phyloP scores from a whole-genome alignment of 2,113 vertebrate genomes.

The Salvelinus fontinalis region DNA sequence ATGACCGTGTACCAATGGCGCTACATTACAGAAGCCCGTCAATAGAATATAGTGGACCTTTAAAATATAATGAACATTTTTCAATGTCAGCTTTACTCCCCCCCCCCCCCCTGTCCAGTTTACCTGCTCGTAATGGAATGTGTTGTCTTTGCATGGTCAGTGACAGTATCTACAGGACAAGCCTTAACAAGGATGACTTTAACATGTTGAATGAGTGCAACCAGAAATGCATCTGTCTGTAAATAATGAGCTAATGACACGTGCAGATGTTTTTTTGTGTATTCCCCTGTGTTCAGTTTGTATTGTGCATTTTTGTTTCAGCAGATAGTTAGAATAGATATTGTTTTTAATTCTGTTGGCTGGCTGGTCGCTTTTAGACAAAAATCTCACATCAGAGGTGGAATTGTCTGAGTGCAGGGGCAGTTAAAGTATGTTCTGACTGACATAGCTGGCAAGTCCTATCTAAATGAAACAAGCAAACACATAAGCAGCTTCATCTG shows the following conservation, averaged over 20 bases:
- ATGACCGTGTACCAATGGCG: slow-evolving; percentile 15
- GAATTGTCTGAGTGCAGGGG: slow-evolving; percentile 15
- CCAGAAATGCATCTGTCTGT: slow-evolving; percentile 36
- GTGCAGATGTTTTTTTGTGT: slow-evolving; percentile 36
- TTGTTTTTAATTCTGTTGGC: slow-evolving; percentile 34
- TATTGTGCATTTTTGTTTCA: slow-evolving; percentile 63
- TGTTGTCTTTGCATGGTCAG: slow-evolving; percentile 72
- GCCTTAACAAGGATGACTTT: slow-evolving; percentile 61
- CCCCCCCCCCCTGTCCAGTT: slow-evolving; percentile 38
- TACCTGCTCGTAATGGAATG: slow-evolving; percentile 68
- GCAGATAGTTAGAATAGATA: slow-evolving; percentile 21
- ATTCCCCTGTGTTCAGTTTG: slow-evolving; percentile 35
- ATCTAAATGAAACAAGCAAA: slow-evolving; percentile 54
- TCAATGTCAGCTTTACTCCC: slow-evolving; percentile 57
- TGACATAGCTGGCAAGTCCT: slow-evolving; percentile 50
- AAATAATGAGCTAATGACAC: slow-evolving; percentile 57
- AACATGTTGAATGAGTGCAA: slow-evolving; percentile 48
- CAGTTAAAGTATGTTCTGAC: slow-evolving; percentile 28
- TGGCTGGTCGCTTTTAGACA: slow-evolving; percentile 27
- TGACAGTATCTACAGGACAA: slow-evolving; percentile 51
- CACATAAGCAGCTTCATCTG: neutral
- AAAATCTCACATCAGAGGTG: slow-evolving; percentile 24
- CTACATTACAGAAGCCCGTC: neutral
- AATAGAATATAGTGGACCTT: slow-evolving; percentile 28
- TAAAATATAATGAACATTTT: slow-evolving; percentile 34